These are phyloP conservation scores for Hippocampus kuda DNA, from an alignment of 2,797 vertebrate genomes.

Conservation along the genomic window DNA sequence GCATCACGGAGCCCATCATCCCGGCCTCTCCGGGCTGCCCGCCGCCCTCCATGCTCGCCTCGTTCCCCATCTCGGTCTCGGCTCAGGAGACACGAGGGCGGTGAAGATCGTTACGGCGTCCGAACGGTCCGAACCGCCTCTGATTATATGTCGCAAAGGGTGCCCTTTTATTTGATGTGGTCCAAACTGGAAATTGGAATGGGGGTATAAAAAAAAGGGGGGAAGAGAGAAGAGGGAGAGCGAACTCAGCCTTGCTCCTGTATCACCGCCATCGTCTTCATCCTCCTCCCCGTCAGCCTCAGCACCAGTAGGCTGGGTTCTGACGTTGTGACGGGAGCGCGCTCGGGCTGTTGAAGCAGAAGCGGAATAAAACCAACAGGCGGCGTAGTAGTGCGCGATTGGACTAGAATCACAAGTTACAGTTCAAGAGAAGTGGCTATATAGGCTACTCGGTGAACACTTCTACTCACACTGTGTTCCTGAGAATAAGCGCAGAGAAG, in stretches of 20 bases:
- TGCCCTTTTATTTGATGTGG: not conserved
- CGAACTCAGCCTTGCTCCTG: conserved; percentile 56
- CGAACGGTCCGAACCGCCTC: conserved; percentile 21
- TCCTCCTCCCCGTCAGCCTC: conserved; percentile 50
- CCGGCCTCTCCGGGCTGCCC: conserved; percentile 63
- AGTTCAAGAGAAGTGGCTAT: no score
- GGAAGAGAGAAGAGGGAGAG: conserved; percentile 29
- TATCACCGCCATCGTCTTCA: conserved; percentile 56
- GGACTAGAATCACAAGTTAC: conserved; percentile 22
- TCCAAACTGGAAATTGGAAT: conserved; percentile 12
- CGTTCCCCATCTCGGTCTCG: conserved; percentile 72
- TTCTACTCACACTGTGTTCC: no score
- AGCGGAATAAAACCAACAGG: conserved; percentile 12
- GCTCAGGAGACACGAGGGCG: conserved; percentile 50
- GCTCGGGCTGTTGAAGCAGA: conserved; percentile 34
- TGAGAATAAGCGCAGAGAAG: no score
- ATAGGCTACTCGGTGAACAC: no score
- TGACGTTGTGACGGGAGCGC: conserved; percentile 52
- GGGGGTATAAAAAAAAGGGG: conserved; percentile 14
- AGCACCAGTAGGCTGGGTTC: conserved; percentile 51
- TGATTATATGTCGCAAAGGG: conserved; percentile 10
- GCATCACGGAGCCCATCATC: conserved; percentile 56
- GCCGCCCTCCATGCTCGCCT: conserved; percentile 73
- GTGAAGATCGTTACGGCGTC: conserved; percentile 23
- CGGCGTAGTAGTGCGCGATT: conserved; percentile 26